These are phyloP conservation scores for Ceratina japonica DNA, from an alignment of 1,140 invertebrate genomes.

Conservation along the genomic window DNA sequence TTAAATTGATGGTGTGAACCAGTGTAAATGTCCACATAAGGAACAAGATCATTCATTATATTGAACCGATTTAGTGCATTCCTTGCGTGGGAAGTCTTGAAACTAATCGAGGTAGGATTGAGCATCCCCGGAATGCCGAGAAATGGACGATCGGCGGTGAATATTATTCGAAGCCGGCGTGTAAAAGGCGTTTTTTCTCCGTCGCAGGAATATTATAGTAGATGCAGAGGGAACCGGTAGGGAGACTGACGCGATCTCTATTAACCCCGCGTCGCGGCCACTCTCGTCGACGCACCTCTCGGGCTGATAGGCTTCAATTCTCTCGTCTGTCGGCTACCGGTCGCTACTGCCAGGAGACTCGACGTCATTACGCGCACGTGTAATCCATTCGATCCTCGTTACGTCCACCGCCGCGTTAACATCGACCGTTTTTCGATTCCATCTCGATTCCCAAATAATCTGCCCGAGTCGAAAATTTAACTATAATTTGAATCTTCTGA, in stretches of 20 bases:
- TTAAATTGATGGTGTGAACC: too few relatives aligned
- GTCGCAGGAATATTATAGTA: conserved; percentile 46
- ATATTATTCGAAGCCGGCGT: conserved; percentile 8
- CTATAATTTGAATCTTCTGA: too few relatives aligned
- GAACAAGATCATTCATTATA: too few relatives aligned
- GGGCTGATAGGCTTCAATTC: conserved; percentile 66
- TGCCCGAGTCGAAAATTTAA: too few relatives aligned
- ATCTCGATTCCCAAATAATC: neutral
- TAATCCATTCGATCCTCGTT: conserved; percentile 69
- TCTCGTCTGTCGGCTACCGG: conserved; percentile 65
- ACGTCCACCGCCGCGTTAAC: conserved; percentile 62
- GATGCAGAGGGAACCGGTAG: conserved; percentile 48
- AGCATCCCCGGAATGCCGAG: neutral
- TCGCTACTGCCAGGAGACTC: conserved; percentile 52
- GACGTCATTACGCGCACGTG: conserved; percentile 66
- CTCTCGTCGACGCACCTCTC: conserved; percentile 44
- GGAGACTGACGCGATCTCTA: conserved; percentile 73
- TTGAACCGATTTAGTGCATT: too few relatives aligned
- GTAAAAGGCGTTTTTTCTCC: conserved; percentile 15
- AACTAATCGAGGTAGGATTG: too few relatives aligned
- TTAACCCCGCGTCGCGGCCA: conserved; percentile 67
- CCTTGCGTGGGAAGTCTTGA: too few relatives aligned
- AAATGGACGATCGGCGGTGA: conserved; percentile 32
- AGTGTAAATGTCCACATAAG: too few relatives aligned
- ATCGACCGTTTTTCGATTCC: conserved; percentile 4